Conservation (phyloP, 2,113 vertebrate genomes). For the Mirounga angustirostris region DNA sequence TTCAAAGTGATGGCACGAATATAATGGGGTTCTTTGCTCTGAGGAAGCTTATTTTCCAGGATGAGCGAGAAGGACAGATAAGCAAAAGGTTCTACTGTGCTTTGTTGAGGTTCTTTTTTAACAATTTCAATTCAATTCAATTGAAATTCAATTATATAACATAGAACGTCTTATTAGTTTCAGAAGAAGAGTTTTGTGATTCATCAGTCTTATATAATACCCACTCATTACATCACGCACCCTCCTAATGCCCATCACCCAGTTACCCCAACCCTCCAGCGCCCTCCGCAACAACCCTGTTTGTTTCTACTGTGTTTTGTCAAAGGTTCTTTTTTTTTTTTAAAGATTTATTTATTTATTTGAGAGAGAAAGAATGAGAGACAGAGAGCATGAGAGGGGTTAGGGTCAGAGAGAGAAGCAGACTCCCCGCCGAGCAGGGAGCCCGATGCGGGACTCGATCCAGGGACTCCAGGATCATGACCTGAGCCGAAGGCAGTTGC, state of each 20-base stretch:
- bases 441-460: too few relatives aligned
- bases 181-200: background rate
- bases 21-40: background rate
- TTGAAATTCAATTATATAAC: background rate
- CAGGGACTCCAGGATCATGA: too few relatives aligned
- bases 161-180: background rate
- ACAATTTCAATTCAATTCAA: background rate
- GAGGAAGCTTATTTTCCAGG: background rate
- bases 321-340: background rate
- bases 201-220: background rate
- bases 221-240: background rate
- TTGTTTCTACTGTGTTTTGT: background rate
- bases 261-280: background rate
- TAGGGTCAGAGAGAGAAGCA: too few relatives aligned
- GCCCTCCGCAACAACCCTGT: background rate
- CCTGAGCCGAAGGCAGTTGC: too few relatives aligned
- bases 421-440: too few relatives aligned
- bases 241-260: background rate
- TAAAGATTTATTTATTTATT: too few relatives aligned
- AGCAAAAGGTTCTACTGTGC: background rate
- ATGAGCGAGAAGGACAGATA: background rate
- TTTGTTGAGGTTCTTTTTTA: background rate
- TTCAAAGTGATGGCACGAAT: background rate
- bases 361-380: too few relatives aligned
- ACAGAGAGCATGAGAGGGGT: too few relatives aligned